Base-by-base conservation (phyloP, 92 coral and sea anemone genomes). In the Palythoa heliodiscus region DNA sequence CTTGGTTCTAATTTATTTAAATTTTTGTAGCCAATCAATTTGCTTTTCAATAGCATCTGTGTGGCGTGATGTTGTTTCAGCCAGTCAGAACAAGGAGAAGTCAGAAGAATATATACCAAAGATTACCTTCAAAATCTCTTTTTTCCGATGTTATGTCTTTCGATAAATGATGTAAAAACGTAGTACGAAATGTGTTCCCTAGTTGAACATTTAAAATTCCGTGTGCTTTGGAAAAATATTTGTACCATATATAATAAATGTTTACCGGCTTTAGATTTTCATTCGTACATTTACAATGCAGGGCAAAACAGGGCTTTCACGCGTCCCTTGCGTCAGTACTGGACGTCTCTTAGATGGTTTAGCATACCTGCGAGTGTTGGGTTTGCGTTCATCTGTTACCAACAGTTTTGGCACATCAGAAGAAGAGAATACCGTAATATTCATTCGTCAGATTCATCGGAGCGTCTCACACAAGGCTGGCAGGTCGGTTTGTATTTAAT, bases 311-410 rank as follows among this genome's bases (percentile, higher is more conserved):
- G 60, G 50, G 29, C 39, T n/a, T 80, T 80, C 74, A 19, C 73
- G 48, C 74, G 84, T 25, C 66, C 84, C 11, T 16, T 80, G 24
- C 84, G 43, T 7, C 84, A 80, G 22, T 94, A 92, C 88, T 90
- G 89, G 88, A 85, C 86, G 14, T 87, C 95, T 2, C 83, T 97
- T 0, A 93, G 90, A 25, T 97, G 99, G 99, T 97, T 97, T 70
- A 93, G 97, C 77, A 97, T 97, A 76, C 99, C 99, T 15, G 97
- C 98, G 3, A 93, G 99, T 74, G 91, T 97, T 14, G 99, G 99
- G 8, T 97, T 97, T 89, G 99, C 99, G 15, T 91, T 92, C 60
- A 92, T 97, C 17, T 95, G 97, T 50, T 93, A 89, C 52, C 95
- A 95, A 72, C 99, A 97, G 82, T 88, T 92, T 78, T 93, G 96